Evolutionary conservation across 1,140 invertebrate species (phyloP), one percentile per base, ranked within the genome.

Genomic region (Galleria mellonella): DNA sequence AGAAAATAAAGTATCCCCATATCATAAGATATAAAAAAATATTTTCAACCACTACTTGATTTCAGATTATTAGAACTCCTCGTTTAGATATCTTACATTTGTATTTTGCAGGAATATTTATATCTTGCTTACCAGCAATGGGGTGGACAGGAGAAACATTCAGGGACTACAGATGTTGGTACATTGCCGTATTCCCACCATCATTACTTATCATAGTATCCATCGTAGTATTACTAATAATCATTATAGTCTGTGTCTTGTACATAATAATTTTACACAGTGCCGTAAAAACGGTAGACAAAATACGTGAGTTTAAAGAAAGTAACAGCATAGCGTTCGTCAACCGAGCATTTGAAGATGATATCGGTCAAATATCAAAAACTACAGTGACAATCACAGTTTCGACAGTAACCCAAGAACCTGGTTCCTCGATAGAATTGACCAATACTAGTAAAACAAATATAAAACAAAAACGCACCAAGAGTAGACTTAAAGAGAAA

Each of bases 91-190:
- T n/a, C n/a, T n/a, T n/a, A n/a, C n/a, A n/a, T 17, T 37, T 37
- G 1, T 23, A 11, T 5, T 47, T 62, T 55, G n/a, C 63, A 67
- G 63, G 55, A 12, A 53, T 61, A 39, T 67, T 60, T 43, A 49
- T 67, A 31, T 47, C 63, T 13, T 63, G 48, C 30, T 51, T 67
- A 31, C 63, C 63, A 35, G 63, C 63, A 0, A 63, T 67, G 60
- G 63, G 63, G 9, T 67, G 63, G 63, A 67, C 63, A 1, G 63
- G 63, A 1, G 35, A 50, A 13, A 60, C 56, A 1, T 67, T 67
- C 43, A 60, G 43, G 33, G 54, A 60, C 32, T 67, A 46, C 43
- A 39, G 63, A 42, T 67, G 63, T 40, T 67, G 60, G 60, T 67
- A 67, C 44, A 55, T 67, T 14, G 56, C 63, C 2, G 51, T 67